These are phyloP conservation scores for Brachystomella parvula DNA, from an alignment of 1,140 invertebrate species.

Conservation along the genomic window DNA sequence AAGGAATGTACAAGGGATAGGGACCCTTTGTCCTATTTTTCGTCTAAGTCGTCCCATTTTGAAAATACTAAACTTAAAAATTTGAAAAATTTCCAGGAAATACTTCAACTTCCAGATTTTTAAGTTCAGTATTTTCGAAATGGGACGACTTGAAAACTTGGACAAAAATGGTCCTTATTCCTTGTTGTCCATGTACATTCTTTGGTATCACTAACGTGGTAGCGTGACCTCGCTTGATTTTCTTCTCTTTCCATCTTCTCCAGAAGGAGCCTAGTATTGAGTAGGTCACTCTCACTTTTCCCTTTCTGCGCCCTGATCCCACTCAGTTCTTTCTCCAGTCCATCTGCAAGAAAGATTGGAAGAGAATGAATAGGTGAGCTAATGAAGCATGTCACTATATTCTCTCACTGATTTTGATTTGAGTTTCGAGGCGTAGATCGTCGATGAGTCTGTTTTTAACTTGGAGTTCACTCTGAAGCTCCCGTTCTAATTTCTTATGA, in stretches of 20 bases:
- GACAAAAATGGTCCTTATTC: no score
- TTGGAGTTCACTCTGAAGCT: constrained; percentile 60
- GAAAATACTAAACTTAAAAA: no score
- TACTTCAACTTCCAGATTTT: no score
- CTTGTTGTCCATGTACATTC: no score
- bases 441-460: constrained; percentile 64
- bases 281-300: constrained; percentile 65
- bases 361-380: no score
- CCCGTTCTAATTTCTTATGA: constrained; percentile 61
- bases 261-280: constrained; percentile 50
- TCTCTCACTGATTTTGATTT: constrained; percentile 57
- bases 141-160: no score
- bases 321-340: constrained; percentile 62
- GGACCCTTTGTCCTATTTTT: no score
- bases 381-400: not conserved
- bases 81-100: no score
- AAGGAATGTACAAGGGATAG: no score
- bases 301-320: constrained; percentile 64
- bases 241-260: constrained; percentile 62
- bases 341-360: constrained; percentile 45
- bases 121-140: no score
- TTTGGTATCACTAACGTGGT: no score
- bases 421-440: constrained; percentile 66
- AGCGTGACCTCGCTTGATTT: constrained; percentile 58
- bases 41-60: no score